Percentiles rank a stretch among this genome's conserved stretches.
phyloP scores from a whole-genome alignment of 2,888 invertebrate species.

The Pyrocoelia pectoralis region DNA sequence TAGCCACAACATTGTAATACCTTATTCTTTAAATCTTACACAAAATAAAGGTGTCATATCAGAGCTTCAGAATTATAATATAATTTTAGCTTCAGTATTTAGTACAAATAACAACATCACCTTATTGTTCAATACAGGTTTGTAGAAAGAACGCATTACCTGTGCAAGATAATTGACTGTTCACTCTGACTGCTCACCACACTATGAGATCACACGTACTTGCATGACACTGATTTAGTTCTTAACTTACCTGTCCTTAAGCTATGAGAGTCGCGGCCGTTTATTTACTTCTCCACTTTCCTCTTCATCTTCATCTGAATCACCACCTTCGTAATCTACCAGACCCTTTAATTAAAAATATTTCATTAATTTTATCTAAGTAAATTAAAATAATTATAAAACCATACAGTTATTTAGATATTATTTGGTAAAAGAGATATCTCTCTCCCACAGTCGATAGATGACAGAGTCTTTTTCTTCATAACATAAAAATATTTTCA shows the following conservation, averaged over 20 bases:
- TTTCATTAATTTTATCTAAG: background rate
- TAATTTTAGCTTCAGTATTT: slow-evolving; percentile 13
- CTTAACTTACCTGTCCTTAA: slow-evolving; percentile 45
- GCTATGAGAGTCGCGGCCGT: slow-evolving; percentile 81
- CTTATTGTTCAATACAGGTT: slow-evolving; percentile 13
- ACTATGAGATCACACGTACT: slow-evolving; percentile 57
- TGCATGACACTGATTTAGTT: slow-evolving; percentile 52
- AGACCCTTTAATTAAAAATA: slow-evolving; percentile 71
- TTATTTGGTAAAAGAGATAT: no score
- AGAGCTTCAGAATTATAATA: slow-evolving; percentile 14
- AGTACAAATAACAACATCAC: slow-evolving; percentile 21
- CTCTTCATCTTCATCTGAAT: slow-evolving; percentile 95
- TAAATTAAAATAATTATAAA: no score
- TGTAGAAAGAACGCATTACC: slow-evolving; percentile 10
- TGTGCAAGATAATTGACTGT: slow-evolving; percentile 51
- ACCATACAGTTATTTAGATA: no score
- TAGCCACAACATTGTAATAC: slow-evolving; percentile 18
- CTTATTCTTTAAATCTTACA: slow-evolving; percentile 13
- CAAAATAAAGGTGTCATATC: slow-evolving; percentile 14
- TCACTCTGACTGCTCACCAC: slow-evolving; percentile 47
- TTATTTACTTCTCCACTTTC: slow-evolving; percentile 69
- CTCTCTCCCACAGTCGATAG: no score
- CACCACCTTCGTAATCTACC: slow-evolving; percentile 97
- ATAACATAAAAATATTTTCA: no score
- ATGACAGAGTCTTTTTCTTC: no score